Evolutionary conservation across 2,113 vertebrate species (phyloP), one percentile per base, ranked within the genome.

Genomic region (Empidonax alnorum): DNA sequence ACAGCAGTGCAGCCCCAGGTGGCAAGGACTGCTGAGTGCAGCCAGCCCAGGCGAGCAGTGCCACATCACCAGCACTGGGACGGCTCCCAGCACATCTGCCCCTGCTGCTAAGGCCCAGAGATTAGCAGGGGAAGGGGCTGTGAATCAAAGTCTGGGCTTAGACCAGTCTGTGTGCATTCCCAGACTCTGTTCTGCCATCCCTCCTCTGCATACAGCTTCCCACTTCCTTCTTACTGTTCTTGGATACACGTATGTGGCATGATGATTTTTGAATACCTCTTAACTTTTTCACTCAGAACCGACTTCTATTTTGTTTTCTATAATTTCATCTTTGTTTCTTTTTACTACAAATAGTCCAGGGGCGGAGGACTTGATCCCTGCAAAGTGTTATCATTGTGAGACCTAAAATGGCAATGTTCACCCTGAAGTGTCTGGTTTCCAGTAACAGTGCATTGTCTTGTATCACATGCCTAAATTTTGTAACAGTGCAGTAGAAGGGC

Each of bases 221-320:
- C n/a, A 0, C 65, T 65, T 63, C 37, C n/a, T 84, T 37, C 44
- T n/a, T 42, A 1, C n/a, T 8, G 9, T 25, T 86, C 76, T 62
- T 69, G 33, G 23, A 73, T 13, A 56, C 0, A 0, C 10, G 17
- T 15, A 74, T 1, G 0, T 23, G 31, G 28, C 37, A 75, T 0
- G 0, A n/a, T n/a, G 31, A 31, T 72, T 73, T 77, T 35, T 66
- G 33, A 47, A 41, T 14, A 46, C 3, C 23, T 61, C 17, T 80
- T 75, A 27, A 13, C 31, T 62, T 62, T 14, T 14, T 37, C 13
- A 30, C 19, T 59, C 33, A 69, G 42, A 77, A 66, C n/a, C 3
- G 0, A 14, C 13, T 27, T 80, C 19, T 46, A 4, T 53, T 74
- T 53, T 73, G 37, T 25, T 84, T 76, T 73, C 55, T 58, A 3